A percentile compares a stretch with the other conserved stretches of the same genome.
phyloP scores from a whole-genome alignment of 2,797 vertebrate species.

The Sus cebifrons region DNA sequence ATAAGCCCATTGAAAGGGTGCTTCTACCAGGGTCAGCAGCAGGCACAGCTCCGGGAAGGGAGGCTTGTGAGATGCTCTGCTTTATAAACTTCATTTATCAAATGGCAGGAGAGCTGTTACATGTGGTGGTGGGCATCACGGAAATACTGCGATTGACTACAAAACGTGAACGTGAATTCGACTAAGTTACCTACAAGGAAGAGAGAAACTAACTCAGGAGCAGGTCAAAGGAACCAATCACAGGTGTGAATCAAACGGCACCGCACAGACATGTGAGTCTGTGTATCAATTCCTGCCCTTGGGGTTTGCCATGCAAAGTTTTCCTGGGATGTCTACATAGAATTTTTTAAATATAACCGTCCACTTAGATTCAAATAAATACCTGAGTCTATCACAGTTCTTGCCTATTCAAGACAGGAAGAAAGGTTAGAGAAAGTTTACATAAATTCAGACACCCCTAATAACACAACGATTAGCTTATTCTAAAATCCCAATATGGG shows the following conservation, averaged over 20 bases:
- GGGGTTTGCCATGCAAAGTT: conserved; percentile 46
- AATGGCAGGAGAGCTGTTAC: conserved; percentile 54
- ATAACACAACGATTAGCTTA: conserved; percentile 19
- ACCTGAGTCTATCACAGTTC: conserved; percentile 2
- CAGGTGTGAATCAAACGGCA: conserved; percentile 63
- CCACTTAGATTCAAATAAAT: conserved; percentile 44
- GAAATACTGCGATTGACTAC: conserved; percentile 65
- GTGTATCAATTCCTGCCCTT: conserved; percentile 30
- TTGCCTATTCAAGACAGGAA: conserved; percentile 32
- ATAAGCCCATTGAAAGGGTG: conserved; percentile 52
- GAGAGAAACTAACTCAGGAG: conserved; percentile 48
- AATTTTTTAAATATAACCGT: conserved; percentile 40
- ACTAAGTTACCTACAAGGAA: conserved; percentile 73
- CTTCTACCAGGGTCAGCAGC: conserved; percentile 31
- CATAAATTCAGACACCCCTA: conserved; percentile 30
- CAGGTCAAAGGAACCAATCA: conserved; percentile 54
- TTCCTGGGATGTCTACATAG: neutral
- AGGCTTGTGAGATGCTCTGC: conserved; percentile 2
- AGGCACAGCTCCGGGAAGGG: conserved; percentile 34
- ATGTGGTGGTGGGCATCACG: conserved; percentile 39
- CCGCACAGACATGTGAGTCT: neutral
- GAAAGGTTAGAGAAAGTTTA: conserved; percentile 42
- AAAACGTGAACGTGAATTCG: conserved; percentile 60
- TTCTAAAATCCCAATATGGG: neutral
- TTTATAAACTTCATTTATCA: conserved; percentile 79